phyloP scores from a whole-genome alignment of 2,797 vertebrate genomes.

The Erithacus rubecula region DNA sequence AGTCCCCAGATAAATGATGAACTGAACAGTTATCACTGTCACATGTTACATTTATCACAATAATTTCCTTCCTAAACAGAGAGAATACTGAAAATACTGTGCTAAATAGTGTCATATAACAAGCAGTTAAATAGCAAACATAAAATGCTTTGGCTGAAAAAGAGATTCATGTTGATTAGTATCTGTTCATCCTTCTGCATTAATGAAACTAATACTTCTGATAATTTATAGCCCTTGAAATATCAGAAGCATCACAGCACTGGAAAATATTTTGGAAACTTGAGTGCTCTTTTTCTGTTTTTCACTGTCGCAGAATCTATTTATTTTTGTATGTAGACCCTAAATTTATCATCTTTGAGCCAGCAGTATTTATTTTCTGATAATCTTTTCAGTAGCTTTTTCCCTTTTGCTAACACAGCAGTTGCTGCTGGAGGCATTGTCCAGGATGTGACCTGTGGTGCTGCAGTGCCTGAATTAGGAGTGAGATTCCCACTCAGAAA shows the following conservation, averaged over 20 bases:
- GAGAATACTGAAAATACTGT: neutral
- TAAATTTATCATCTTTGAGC: neutral
- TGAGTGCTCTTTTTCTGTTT: neutral
- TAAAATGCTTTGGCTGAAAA: neutral
- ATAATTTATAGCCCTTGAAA: neutral
- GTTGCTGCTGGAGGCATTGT: neutral
- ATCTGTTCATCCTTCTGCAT: neutral
- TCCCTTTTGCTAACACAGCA: neutral
- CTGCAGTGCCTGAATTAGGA: neutral
- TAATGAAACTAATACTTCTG: neutral
- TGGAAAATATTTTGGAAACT: constrained; percentile 8
- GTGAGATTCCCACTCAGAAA: neutral
- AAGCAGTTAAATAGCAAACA: neutral
- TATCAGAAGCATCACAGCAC: neutral
- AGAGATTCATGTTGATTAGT: neutral
- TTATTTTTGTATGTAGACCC: neutral
- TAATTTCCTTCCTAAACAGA: neutral
- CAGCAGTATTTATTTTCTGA: neutral
- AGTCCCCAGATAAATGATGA: neutral
- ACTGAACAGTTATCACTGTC: neutral
- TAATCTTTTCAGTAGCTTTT: neutral
- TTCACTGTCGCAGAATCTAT: neutral
- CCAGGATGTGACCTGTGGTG: neutral
- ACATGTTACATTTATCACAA: neutral
- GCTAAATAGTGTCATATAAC: neutral